A percentile compares a stretch with the other conserved stretches of the same genome.
phyloP scores from a whole-genome alignment of 2,888 invertebrate genomes.

The Venustoraphidia nigricollis region DNA sequence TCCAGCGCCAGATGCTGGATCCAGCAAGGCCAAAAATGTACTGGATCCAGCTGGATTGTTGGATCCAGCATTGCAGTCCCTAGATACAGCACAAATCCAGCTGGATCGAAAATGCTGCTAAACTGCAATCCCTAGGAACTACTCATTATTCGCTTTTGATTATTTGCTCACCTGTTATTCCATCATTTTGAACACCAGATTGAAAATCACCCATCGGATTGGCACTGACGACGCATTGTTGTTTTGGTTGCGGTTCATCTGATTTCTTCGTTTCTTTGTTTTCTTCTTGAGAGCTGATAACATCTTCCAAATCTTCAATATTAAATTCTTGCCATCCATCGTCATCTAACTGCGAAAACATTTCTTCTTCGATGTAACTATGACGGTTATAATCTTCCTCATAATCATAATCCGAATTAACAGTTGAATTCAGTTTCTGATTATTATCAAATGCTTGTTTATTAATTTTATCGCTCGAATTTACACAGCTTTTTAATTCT shows the following conservation, averaged over 20 bases:
- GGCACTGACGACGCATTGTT: slow-evolving; percentile 10
- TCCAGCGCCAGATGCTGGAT: too few species aligned
- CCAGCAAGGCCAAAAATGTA: too few species aligned
- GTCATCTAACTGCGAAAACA: slow-evolving; percentile 26
- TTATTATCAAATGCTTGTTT: not conserved
- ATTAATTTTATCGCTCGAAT: not conserved
- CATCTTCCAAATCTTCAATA: slow-evolving; percentile 31
- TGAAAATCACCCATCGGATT: slow-evolving; percentile 35
- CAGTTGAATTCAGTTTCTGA: not conserved
- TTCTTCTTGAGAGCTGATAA: slow-evolving; percentile 12
- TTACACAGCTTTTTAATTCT: not conserved
- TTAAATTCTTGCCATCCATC: slow-evolving; percentile 41
- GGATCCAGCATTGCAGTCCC: too few species aligned
- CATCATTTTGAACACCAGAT: slow-evolving; percentile 48
- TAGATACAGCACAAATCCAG: too few species aligned
- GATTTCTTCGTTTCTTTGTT: slow-evolving; percentile 5
- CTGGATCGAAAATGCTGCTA: too few species aligned
- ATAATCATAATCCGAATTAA: not conserved
- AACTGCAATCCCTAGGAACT: not conserved
- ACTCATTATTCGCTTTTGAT: not conserved
- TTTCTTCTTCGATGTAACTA: slow-evolving; percentile 2
- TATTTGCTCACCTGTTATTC: slow-evolving; percentile 36
- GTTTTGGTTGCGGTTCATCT: slow-evolving; percentile 6
- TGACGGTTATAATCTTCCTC: slow-evolving; percentile 1
- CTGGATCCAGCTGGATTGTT: too few species aligned